A percentile compares a stretch with the other conserved stretches of the same genome.
Conservation (phyloP, 1,140 invertebrate genomes). For the Sipha flava region DNA sequence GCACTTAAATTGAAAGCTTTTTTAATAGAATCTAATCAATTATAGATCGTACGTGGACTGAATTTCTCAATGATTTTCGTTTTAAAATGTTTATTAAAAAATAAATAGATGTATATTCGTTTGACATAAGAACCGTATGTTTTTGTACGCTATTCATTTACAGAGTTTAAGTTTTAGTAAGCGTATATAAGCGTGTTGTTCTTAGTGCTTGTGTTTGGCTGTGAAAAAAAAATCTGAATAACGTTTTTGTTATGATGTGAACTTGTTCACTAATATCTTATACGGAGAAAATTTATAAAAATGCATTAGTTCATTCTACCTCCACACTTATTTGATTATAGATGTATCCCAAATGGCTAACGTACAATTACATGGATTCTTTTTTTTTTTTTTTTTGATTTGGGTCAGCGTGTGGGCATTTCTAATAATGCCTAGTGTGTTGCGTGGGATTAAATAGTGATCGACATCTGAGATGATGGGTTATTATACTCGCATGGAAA, state of each 20-base stretch:
- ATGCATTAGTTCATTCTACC: not conserved
- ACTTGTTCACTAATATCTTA: not conserved
- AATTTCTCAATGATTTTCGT: too few species aligned
- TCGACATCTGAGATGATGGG: not conserved
- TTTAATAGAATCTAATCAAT: too few species aligned
- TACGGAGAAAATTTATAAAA: not conserved
- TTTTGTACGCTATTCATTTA: too few species aligned
- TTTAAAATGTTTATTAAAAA: too few species aligned
- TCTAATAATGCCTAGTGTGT: not conserved
- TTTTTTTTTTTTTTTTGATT: not conserved
- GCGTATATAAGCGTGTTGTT: too few species aligned
- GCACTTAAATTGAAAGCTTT: too few species aligned
- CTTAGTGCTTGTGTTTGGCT: too few species aligned
- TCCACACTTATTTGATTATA: not conserved
- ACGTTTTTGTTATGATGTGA: not conserved
- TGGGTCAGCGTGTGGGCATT: conserved; percentile 8
- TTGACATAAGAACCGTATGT: too few species aligned
- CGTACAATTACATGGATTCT: not conserved
- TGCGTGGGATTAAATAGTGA: conserved; percentile 1
- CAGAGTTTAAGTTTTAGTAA: too few species aligned
- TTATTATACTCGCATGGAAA: not conserved
- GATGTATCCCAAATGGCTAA: not conserved
- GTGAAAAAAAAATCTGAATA: too few species aligned
- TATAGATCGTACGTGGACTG: too few species aligned
- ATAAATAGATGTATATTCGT: too few species aligned